These are phyloP conservation scores for Brachypteracias leptosomus DNA, from an alignment of 2,113 vertebrate species.

Conservation along the genomic window DNA sequence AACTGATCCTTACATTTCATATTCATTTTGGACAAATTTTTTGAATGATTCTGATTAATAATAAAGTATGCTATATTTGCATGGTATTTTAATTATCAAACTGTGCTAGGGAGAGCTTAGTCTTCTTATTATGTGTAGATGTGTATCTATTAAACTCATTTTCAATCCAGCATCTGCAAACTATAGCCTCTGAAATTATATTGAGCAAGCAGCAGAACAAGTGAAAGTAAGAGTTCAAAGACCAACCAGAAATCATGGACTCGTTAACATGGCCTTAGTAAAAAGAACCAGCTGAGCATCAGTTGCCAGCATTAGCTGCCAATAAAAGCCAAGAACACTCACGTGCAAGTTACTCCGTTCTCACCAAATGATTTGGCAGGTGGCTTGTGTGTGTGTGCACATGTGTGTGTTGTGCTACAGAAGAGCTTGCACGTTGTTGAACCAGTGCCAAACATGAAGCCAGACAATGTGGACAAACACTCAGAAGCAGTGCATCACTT, in stretches of 20 bases:
- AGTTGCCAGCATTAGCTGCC: neutral
- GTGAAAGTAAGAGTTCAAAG: neutral
- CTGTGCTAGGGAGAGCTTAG: neutral
- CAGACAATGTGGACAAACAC: neutral
- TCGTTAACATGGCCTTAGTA: neutral
- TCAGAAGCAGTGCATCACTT: neutral
- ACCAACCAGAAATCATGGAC: neutral
- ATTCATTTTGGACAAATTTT: neutral
- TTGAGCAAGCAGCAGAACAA: neutral
- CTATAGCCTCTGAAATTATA: neutral
- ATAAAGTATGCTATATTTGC: neutral
- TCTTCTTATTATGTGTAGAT: neutral
- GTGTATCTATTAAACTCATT: neutral
- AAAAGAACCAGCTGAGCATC: neutral
- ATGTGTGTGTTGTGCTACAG: neutral
- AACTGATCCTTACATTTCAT: neutral
- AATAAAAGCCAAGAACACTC: neutral
- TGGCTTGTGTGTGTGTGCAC: no score
- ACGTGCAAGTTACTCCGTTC: neutral
- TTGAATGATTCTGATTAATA: neutral
- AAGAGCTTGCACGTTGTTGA: neutral
- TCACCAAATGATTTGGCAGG: neutral
- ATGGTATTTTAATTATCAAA: neutral
- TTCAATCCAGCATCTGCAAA: neutral
- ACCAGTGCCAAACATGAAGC: neutral